Evolutionary conservation across 2,113 vertebrate species (phyloP).

Genomic region (Microcebus tavaratra): DNA sequence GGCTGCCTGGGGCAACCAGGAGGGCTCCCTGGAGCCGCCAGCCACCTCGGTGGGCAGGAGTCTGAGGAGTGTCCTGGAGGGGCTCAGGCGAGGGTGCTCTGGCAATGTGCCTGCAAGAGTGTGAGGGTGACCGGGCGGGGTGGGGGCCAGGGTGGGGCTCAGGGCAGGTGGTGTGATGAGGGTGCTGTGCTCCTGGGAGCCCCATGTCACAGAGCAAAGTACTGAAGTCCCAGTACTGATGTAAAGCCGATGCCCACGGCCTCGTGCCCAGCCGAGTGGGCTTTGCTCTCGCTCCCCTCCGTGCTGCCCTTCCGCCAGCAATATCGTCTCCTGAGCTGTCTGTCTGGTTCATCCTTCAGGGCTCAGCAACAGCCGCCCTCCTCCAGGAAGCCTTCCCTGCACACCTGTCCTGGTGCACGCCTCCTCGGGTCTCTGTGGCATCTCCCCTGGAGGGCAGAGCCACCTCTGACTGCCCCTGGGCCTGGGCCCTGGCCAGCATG

Average conservation of each 20-base stretch:
- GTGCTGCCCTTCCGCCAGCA: accelerated
- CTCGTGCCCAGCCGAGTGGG: accelerated
- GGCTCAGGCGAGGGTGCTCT: not conserved
- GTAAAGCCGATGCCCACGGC: accelerated
- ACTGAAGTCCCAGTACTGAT: accelerated
- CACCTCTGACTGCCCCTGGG: not conserved
- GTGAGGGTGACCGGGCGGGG: not conserved
- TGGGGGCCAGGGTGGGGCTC: not conserved
- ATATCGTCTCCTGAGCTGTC: accelerated
- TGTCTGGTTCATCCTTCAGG: not conserved
- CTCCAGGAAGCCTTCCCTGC: not conserved
- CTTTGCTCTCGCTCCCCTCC: accelerated
- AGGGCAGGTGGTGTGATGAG: not conserved
- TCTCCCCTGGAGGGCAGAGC: not conserved
- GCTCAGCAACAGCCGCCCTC: not conserved
- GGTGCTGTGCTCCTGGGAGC: not conserved
- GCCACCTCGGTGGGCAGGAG: not conserved
- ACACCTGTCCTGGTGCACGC: too few species aligned
- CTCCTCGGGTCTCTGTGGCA: not conserved
- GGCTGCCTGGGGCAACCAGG: not conserved
- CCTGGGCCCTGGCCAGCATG: too few species aligned
- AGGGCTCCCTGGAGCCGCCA: not conserved
- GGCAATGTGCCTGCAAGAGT: not conserved
- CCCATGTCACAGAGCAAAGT: not conserved
- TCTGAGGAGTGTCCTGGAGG: not conserved